phyloP scores from a whole-genome alignment of 2,797 vertebrate genomes.

The Linurgus olivaceus region DNA sequence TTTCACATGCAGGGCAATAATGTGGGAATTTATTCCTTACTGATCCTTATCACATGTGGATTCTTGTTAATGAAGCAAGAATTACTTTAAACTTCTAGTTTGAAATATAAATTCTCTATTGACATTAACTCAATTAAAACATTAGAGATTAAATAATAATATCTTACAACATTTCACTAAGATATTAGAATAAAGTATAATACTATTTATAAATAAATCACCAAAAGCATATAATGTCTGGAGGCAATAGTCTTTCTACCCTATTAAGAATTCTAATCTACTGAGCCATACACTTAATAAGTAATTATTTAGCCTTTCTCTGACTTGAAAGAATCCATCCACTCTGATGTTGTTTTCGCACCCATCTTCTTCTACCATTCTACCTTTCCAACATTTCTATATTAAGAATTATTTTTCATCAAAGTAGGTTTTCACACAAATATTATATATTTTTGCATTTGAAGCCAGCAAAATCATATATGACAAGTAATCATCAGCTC shows the following conservation, averaged over 20 bases:
- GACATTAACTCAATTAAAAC: not conserved
- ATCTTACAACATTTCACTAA: not conserved
- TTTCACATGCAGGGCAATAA: not conserved
- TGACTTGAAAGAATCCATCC: not conserved
- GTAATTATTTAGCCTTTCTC: not conserved
- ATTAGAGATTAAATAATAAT: not conserved
- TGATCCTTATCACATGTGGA: not conserved
- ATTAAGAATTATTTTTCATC: not conserved
- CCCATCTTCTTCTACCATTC: not conserved
- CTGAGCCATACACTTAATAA: not conserved
- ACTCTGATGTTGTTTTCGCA: not conserved
- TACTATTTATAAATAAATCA: conserved; percentile 4
- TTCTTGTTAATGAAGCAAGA: not conserved
- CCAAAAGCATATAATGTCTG: not conserved
- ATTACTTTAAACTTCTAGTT: not conserved
- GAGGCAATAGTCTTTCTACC: not conserved
- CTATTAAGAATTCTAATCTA: conserved; percentile 1
- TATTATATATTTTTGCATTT: not conserved
- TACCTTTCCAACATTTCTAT: not conserved
- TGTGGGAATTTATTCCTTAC: not conserved
- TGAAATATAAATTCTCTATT: not conserved
- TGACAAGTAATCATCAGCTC: not conserved
- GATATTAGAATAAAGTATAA: not conserved
- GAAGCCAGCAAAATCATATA: not conserved
- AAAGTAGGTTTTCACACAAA: not conserved